A percentile compares a stretch with the other conserved stretches of the same genome.
These are phyloP conservation scores for Xestia rhomboidea DNA, from an alignment of 2,888 invertebrate species.

Conservation along the genomic window DNA sequence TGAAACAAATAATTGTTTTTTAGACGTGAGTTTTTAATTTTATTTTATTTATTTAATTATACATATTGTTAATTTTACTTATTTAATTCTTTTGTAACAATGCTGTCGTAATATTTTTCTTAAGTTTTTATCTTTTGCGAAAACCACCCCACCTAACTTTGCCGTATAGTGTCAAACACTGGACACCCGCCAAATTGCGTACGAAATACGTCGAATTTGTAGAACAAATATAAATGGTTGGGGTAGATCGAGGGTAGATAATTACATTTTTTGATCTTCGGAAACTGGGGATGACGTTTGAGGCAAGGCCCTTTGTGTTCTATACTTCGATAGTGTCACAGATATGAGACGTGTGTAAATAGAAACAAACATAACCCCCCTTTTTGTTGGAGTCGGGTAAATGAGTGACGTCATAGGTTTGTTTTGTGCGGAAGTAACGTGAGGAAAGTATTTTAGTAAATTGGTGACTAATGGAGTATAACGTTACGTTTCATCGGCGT, in stretches of 20 bases:
- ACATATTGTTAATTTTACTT: too few relatives aligned
- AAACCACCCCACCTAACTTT: neutral
- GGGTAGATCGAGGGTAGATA: slow-evolving; percentile 91
- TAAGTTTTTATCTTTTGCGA: slow-evolving; percentile 8
- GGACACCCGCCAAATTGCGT: slow-evolving; percentile 83
- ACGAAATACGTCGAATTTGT: slow-evolving; percentile 89
- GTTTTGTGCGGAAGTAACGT: slow-evolving; percentile 53
- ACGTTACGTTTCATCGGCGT: slow-evolving; percentile 41
- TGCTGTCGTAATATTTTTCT: neutral
- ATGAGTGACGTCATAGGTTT: slow-evolving; percentile 58
- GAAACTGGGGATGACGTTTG: slow-evolving; percentile 84
- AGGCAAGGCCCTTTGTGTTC: slow-evolving; percentile 76
- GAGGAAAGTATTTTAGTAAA: slow-evolving; percentile 56
- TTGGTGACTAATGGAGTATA: slow-evolving; percentile 58
- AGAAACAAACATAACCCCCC: slow-evolving; percentile 55
- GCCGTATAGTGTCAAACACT: slow-evolving; percentile 61
- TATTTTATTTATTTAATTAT: too few relatives aligned
- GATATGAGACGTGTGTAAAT: slow-evolving; percentile 79
- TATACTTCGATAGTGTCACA: slow-evolving; percentile 87
- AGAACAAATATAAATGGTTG: slow-evolving; percentile 90
- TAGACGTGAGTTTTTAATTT: neutral
- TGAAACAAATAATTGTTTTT: too few relatives aligned
- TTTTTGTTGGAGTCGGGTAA: slow-evolving; percentile 18
- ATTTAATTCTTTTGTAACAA: neutral
- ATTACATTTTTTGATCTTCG: slow-evolving; percentile 91